Evolutionary conservation across 2,113 vertebrate species (phyloP).

Genomic region (Leucoraja erinaceus): DNA sequence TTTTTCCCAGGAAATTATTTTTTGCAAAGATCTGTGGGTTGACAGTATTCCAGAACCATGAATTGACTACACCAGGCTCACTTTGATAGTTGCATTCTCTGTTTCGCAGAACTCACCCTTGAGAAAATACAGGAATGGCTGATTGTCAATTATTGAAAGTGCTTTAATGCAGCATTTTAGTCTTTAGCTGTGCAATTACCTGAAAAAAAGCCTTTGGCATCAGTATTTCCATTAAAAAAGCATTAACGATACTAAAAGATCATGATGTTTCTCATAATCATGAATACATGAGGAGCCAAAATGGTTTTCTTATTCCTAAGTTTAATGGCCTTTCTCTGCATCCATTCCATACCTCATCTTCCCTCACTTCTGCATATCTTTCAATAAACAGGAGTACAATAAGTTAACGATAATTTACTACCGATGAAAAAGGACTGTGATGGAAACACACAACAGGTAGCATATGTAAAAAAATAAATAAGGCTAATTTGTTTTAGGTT

Average conservation of each 20-base stretch:
- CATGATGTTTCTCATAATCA: background rate
- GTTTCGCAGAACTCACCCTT: background rate
- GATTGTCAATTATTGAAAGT: conserved; percentile 9
- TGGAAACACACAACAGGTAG: no score
- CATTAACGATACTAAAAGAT: background rate
- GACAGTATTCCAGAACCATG: background rate
- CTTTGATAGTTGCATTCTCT: background rate
- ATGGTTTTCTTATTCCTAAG: background rate
- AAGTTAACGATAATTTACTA: background rate
- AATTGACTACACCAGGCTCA: background rate
- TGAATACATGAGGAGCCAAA: background rate
- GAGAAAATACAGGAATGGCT: background rate
- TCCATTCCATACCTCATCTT: background rate
- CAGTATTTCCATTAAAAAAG: background rate
- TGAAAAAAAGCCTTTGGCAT: background rate
- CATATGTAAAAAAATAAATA: no score
- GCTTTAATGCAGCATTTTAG: background rate
- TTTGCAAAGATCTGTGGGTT: background rate
- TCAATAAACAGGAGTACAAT: background rate
- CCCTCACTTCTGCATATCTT: background rate
- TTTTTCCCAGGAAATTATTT: background rate
- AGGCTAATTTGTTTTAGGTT: no score
- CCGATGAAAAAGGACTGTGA: no score
- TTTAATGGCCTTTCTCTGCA: background rate
- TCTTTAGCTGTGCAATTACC: conserved; percentile 11